Conservation (phyloP, 2,113 vertebrate species). For the Lamprotornis superbus region DNA sequence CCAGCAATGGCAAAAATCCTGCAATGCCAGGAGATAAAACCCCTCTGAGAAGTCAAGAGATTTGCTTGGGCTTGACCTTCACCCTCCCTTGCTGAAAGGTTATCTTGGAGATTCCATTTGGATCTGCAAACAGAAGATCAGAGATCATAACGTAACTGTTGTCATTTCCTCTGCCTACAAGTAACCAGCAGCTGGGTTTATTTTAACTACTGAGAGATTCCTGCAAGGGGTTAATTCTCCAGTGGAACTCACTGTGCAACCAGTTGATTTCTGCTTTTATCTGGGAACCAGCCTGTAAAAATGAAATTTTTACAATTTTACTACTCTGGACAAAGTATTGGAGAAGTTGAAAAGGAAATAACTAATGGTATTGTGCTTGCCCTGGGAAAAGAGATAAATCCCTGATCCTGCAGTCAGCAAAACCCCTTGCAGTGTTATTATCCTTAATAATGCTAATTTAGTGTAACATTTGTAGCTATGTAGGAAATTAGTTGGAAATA, state of each 20-base stretch:
- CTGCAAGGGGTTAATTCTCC: not conserved
- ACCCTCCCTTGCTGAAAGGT: not conserved
- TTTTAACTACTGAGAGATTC: conserved; percentile 31
- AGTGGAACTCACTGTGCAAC: not conserved
- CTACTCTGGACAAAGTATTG: not conserved
- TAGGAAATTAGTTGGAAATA: not conserved
- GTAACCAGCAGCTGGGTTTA: conserved; percentile 39
- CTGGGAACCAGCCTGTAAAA: conserved; percentile 31
- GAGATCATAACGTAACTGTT: not conserved
- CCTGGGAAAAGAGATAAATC: conserved; percentile 10
- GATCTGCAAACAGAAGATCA: not conserved
- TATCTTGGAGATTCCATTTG: conserved; percentile 12
- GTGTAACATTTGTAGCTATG: not conserved
- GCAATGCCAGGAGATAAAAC: not conserved
- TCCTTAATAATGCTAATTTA: conserved; percentile 28
- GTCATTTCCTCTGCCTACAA: conserved; percentile 26
- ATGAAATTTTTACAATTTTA: not conserved
- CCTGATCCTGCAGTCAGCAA: conserved; percentile 6
- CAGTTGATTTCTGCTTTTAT: conserved; percentile 18
- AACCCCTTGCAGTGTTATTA: conserved; percentile 6
- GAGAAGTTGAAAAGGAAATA: conserved; percentile 8
- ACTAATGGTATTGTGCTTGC: not conserved
- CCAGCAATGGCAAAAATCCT: not conserved
- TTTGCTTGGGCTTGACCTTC: not conserved
- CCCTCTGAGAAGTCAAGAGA: not conserved